Evolutionary conservation across 2,113 vertebrate genomes (phyloP).

Genomic region (Dicrurus megarhynchus): DNA sequence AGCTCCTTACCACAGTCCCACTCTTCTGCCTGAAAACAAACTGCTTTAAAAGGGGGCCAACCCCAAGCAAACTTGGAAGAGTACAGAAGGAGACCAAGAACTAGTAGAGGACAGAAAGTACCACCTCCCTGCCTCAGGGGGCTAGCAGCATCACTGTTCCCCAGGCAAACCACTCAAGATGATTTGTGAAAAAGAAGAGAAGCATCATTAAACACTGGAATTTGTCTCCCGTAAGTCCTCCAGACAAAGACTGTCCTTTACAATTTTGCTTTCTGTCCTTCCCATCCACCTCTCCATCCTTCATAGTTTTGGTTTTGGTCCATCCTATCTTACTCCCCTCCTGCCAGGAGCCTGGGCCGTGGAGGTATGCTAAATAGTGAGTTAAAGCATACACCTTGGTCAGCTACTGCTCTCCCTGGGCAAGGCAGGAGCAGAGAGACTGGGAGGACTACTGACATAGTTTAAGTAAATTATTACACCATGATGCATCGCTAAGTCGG

Average conservation of each 20-base stretch:
- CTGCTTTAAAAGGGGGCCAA: not conserved
- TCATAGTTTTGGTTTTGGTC: not conserved
- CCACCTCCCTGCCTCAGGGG: not conserved
- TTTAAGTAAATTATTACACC: not conserved
- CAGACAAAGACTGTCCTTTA: not conserved
- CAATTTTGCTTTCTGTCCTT: not conserved
- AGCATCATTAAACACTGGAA: not conserved
- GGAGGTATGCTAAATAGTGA: not conserved
- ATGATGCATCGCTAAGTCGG: fast-evolving
- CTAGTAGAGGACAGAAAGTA: not conserved
- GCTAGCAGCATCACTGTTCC: not conserved
- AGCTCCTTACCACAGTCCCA: not conserved
- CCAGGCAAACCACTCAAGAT: not conserved
- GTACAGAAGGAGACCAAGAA: not conserved
- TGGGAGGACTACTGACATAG: not conserved
- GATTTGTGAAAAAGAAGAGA: not conserved
- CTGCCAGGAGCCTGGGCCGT: not conserved
- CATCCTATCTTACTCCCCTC: not conserved
- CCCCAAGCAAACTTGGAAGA: not conserved
- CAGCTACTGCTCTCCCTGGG: not conserved
- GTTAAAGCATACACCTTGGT: not conserved
- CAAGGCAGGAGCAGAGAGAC: not conserved
- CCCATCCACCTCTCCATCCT: not conserved
- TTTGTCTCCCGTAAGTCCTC: not conserved
- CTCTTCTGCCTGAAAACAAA: not conserved